Base-by-base conservation (phyloP, 2,797 vertebrate genomes). In the Leptatherina wallacei region DNA sequence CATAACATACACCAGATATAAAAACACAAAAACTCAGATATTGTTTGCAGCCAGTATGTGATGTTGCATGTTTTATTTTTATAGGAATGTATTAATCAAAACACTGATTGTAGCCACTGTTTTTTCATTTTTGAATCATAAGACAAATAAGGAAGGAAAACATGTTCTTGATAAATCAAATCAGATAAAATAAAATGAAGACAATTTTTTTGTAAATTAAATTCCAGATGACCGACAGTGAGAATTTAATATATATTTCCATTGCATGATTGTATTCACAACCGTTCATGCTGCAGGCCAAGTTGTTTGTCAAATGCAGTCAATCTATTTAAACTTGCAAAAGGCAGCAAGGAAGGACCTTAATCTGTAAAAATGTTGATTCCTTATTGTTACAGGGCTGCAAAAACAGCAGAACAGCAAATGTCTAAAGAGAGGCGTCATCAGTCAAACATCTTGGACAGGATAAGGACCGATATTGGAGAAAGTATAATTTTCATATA, bases 351-450 rank as follows among this genome's bases (percentile, higher is more conserved):
- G 18, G 29, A 56, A 32, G 0, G 24, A 47, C 68, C 64, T 65
- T 24, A 59, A 54, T 58, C 32, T 69, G 13, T 38, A 59, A 70
- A 72, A 71, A 75, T 65, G 62, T 74, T 75, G 61, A 60, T 16
- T 65, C 47, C 30, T 70, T 64, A 33, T 61, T 30, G 27, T 68
- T 1, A 14, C 57, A 49, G 76, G 73, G 80, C 36, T 78, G 59
- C 68, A 80, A 68, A 78, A 71, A 55, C 72, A 68, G 65, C 49
- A 65, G 68, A 61, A 65, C 3, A 20, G 73, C 51, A 69, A 77
- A n/a, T n/a, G n/a, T 68, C 78, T 57, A 66, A 42, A 55, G 70
- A 79, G 66, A 58, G 71, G 42, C 40, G 63, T 72, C 66, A 74
- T 69, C 70, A 79, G 42, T 75, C 77, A 75, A 58, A 63, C 58